Evolutionary conservation across 2,113 vertebrate species (phyloP).

Genomic region (Cariama cristata): DNA sequence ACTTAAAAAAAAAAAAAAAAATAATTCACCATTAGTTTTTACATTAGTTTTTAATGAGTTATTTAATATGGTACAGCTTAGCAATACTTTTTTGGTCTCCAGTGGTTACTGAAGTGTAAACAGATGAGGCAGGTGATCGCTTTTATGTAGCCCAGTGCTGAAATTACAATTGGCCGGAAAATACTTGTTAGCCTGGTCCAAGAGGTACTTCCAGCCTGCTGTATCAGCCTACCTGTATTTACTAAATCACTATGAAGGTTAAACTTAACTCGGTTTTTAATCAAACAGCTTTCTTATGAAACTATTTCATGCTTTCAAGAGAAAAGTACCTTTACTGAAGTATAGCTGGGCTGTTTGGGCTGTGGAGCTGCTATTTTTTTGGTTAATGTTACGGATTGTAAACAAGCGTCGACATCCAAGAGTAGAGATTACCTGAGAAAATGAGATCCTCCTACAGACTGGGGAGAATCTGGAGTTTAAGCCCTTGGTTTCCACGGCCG

Average conservation of each 20-base stretch:
- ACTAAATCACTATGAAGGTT: neutral
- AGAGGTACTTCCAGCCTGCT: neutral
- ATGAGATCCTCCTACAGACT: neutral
- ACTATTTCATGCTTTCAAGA: neutral
- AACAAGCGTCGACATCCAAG: neutral
- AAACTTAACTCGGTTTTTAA: neutral
- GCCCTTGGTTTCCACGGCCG: neutral
- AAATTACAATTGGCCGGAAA: neutral
- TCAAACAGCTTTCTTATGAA: neutral
- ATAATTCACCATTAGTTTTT: neutral
- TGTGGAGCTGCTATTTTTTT: neutral
- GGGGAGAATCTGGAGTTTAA: neutral
- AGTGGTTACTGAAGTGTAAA: neutral
- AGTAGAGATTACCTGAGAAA: neutral
- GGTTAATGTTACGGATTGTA: neutral
- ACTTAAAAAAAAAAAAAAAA: neutral
- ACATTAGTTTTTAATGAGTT: constrained; percentile 1
- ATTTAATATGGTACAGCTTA: neutral
- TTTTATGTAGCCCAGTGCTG: neutral
- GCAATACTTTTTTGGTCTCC: neutral
- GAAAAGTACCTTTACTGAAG: neutral
- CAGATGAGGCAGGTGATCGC: neutral
- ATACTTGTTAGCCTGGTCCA: neutral
- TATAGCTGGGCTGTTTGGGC: neutral
- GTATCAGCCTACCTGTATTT: neutral